A percentile compares a stretch with the other conserved stretches of the same genome.
These are phyloP conservation scores for Crax fasciolata DNA, from an alignment of 2,797 vertebrate genomes.

Conservation along the genomic window DNA sequence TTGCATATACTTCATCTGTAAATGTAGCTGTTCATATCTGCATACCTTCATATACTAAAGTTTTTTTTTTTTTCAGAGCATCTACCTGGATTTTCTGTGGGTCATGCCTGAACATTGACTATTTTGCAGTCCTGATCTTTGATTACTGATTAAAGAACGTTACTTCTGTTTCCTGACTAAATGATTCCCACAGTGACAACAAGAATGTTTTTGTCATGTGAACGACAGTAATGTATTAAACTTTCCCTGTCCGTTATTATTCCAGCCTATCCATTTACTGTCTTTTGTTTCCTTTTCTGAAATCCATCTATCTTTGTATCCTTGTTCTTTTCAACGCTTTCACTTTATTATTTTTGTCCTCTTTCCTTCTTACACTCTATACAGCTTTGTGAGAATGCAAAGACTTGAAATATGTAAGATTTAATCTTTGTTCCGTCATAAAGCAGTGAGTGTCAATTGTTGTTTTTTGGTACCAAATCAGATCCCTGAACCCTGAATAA, in stretches of 20 bases:
- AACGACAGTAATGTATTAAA: not conserved
- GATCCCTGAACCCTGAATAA: not conserved
- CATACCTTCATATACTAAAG: not conserved
- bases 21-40: not conserved
- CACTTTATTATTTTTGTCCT: not conserved
- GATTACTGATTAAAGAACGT: not conserved
- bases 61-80: not conserved
- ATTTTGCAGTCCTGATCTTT: not conserved
- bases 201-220: not conserved
- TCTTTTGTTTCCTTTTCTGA: not conserved
- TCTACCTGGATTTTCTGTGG: not conserved
- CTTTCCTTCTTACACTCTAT: not conserved
- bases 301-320: not conserved
- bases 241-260: not conserved
- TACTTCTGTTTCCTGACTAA: not conserved
- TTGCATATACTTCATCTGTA: not conserved
- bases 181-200: not conserved
- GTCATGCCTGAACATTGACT: not conserved
- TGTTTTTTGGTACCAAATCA: not conserved
- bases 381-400: not conserved
- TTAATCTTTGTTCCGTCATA: not conserved
- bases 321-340: not conserved
- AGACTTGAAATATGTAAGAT: not conserved
- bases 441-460: not conserved
- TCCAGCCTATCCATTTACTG: not conserved